Conservation (phyloP, 2,888 invertebrate species). For the Marronus borbonicus region DNA sequence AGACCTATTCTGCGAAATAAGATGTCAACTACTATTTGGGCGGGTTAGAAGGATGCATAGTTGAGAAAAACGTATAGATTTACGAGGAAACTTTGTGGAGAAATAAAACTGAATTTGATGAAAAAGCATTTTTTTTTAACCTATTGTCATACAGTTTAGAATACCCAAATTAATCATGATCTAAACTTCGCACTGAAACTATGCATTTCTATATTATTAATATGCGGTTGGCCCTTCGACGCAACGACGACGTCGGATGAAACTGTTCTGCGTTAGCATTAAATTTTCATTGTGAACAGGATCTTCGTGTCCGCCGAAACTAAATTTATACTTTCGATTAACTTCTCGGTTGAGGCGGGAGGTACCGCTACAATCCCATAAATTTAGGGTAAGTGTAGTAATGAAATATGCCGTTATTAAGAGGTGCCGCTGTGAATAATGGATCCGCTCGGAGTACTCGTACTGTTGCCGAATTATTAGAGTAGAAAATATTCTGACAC, state of each 20-base stretch:
- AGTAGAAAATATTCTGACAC: slow-evolving; percentile 35
- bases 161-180: too few species aligned
- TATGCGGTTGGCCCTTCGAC: slow-evolving; percentile 21
- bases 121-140: too few species aligned
- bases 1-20: too few species aligned
- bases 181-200: too few species aligned
- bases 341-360: neutral
- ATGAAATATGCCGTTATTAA: slow-evolving; percentile 45
- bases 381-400: slow-evolving; percentile 40
- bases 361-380: slow-evolving; percentile 6
- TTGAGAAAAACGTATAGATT: too few species aligned
- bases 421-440: slow-evolving; percentile 32
- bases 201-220: neutral
- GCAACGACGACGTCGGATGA: slow-evolving; percentile 17
- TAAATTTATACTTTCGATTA: slow-evolving; percentile 44
- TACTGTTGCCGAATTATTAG: slow-evolving; percentile 40
- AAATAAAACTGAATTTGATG: too few species aligned
- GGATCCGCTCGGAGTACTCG: neutral
- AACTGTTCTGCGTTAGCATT: slow-evolving; percentile 2
- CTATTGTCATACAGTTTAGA: too few species aligned
- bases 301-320: slow-evolving; percentile 31
- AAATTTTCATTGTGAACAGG: slow-evolving; percentile 26
- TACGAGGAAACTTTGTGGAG: too few species aligned
- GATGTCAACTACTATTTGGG: too few species aligned
- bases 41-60: too few species aligned